Evolutionary conservation across 92 coral and sea anemone genomes (phyloP).

Genomic region (Zoanthus solanderi): DNA sequence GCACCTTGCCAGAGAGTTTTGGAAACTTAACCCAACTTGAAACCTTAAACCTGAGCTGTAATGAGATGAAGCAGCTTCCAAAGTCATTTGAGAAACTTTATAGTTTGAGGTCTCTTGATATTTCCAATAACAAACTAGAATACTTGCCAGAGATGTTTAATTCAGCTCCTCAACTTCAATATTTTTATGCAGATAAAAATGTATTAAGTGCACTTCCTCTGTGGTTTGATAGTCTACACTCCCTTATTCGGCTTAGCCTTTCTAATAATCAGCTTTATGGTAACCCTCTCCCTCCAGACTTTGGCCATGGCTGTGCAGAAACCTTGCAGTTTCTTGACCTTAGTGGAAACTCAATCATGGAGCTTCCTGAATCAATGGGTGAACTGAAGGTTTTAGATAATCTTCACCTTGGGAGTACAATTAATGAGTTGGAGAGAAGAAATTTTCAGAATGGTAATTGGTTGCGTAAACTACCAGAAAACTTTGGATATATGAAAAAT

Average conservation of each 20-base stretch:
- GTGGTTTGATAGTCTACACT: constrained; percentile 82
- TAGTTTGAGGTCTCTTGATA: constrained; percentile 69
- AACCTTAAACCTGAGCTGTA: constrained; percentile 85
- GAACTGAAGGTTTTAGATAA: constrained; percentile 78
- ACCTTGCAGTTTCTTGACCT: constrained; percentile 79
- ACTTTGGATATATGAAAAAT: constrained; percentile 77
- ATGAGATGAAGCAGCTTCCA: constrained; percentile 75
- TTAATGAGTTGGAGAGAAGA: constrained; percentile 91
- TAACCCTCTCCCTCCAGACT: constrained; percentile 73
- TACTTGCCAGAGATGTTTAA: constrained; percentile 69
- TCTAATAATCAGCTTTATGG: constrained; percentile 80
- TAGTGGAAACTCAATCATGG: constrained; percentile 83
- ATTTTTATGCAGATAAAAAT: constrained; percentile 84
- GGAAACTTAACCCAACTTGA: constrained; percentile 73
- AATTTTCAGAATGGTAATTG: constrained; percentile 98
- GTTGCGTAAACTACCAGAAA: constrained; percentile 79
- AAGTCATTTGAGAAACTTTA: constrained; percentile 73
- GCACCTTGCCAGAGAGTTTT: constrained; percentile 75
- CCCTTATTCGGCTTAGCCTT: constrained; percentile 74
- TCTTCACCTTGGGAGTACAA: constrained; percentile 92
- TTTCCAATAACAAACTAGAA: constrained; percentile 76
- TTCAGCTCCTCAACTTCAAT: constrained; percentile 73
- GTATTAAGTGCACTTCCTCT: constrained; percentile 71
- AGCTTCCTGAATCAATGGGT: constrained; percentile 84
- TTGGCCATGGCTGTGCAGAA: constrained; percentile 74